A percentile compares a stretch with the other conserved stretches of the same genome.
Conservation (phyloP, 2,888 invertebrate species). For the Ichneumoninae sp. region DNA sequence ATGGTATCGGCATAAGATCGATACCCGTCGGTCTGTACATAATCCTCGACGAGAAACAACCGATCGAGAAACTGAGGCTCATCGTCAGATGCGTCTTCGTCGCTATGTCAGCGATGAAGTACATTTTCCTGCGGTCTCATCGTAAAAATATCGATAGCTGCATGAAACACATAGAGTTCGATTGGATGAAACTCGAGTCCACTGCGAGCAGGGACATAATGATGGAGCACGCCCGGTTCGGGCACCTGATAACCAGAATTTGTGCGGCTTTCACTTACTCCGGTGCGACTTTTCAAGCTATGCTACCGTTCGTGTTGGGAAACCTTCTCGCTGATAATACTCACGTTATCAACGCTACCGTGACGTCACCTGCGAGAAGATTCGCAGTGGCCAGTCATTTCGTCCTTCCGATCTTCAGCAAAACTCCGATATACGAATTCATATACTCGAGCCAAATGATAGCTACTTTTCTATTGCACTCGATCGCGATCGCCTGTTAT, state of each 20-base stretch:
- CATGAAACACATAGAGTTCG: slow-evolving; percentile 69
- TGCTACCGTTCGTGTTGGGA: slow-evolving; percentile 28
- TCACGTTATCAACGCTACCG: slow-evolving; percentile 43
- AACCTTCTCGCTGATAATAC: slow-evolving; percentile 28
- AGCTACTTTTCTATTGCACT: slow-evolving; percentile 73
- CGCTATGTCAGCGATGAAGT: slow-evolving; percentile 70
- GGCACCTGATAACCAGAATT: slow-evolving; percentile 67
- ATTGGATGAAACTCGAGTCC: slow-evolving; percentile 66
- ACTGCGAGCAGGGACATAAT: slow-evolving; percentile 67
- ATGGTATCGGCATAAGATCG: slow-evolving; percentile 27
- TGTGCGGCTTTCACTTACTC: slow-evolving; percentile 67
- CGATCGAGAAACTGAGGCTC: slow-evolving; percentile 61
- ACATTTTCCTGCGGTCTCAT: slow-evolving; percentile 41
- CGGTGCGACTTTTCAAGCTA: slow-evolving; percentile 65
- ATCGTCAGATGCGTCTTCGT: slow-evolving; percentile 73
- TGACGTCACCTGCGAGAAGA: slow-evolving; percentile 65
- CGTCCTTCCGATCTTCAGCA: slow-evolving; percentile 66
- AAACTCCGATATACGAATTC: slow-evolving; percentile 74
- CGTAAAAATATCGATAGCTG: slow-evolving; percentile 66
- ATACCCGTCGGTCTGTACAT: slow-evolving; percentile 34
- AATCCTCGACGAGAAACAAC: slow-evolving; percentile 11
- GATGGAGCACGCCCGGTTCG: slow-evolving; percentile 69
- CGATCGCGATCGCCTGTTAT: slow-evolving; percentile 74
- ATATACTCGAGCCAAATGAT: slow-evolving; percentile 73
- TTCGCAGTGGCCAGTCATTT: slow-evolving; percentile 71